Base-by-base conservation (phyloP, 2,888 invertebrate genomes). In the Tinea semifulvella region DNA sequence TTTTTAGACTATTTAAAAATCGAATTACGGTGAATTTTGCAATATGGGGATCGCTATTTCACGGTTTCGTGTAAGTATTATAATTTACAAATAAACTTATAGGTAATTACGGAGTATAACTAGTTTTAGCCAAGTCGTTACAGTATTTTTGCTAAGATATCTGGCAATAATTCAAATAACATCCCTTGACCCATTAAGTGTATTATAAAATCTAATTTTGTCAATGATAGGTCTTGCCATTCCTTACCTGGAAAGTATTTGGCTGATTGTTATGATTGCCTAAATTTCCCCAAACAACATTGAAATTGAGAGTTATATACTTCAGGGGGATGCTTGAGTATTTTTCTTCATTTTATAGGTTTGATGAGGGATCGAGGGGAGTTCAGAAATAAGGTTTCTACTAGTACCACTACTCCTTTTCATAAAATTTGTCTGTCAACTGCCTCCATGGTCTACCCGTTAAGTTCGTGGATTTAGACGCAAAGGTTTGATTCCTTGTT, bases 11-110 rank as follows among this genome's bases (percentile, higher is more conserved):
- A 18, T 18, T 48, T 49, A 52, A 57, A 60, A 62, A 56, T 56
- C 54, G 58, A 59, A 61, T 60, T 58, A n/a, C 17, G n/a, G 6
- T 7, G 2, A 14, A 14, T 13, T 18, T 18, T 18, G 53, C 52
- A 49, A 52, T 48, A 88, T 88, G 88, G 88, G 88, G 52, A 70
- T 85, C 48, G 81, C 88, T 53, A 73, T 87, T 66, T 86, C 85
- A 50, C 87, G 85, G 79, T 86, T 88, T 75, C 83, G 87, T 66
- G 88, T 88, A 72, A 85, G 86, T 83, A 61, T n/a, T 52, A 50
- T 43, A 51, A 35, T 42, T 35, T 26, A 46, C 44, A 44, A 44
- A 45, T 46, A 44, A 10, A 38, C 11, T 16, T 3, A 4, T 35
- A 3, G 8, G n/a, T 18, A 38, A 18, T 4, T 38, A 10, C 18